Evolutionary conservation across 2,888 invertebrate genomes (phyloP).

Genomic region (Trichacis sp.): DNA sequence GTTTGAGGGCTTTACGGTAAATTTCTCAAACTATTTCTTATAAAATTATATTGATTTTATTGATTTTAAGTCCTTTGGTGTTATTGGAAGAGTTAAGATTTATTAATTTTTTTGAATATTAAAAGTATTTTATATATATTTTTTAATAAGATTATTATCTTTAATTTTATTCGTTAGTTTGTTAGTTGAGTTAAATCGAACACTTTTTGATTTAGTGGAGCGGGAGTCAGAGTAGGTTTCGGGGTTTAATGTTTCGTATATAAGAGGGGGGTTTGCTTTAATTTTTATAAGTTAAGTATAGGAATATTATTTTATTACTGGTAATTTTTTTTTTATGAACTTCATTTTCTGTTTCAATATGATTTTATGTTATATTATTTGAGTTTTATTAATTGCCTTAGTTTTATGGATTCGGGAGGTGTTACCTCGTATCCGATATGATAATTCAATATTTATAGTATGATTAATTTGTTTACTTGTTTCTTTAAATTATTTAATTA

Average conservation of each 20-base stretch:
- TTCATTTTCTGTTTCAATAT: conserved; percentile 20
- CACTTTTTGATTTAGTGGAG: conserved; percentile 84
- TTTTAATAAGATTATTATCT: conserved; percentile 63
- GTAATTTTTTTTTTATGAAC: conserved; percentile 39
- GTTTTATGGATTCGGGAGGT: conserved; percentile 61
- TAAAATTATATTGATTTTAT: conserved; percentile 78
- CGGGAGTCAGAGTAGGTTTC: conserved; percentile 84
- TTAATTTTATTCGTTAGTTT: conserved; percentile 69
- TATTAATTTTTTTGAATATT: conserved; percentile 70
- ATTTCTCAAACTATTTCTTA: conserved; percentile 83
- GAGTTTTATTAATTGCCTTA: conserved; percentile 66
- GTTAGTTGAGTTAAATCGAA: conserved; percentile 80
- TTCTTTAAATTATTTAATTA: conserved; percentile 59
- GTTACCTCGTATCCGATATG: conserved; percentile 81
- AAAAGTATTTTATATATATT: conserved; percentile 68
- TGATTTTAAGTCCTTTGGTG: conserved; percentile 73
- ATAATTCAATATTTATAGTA: conserved; percentile 79
- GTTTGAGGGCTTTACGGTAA: conserved; percentile 77
- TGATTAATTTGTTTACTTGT: conserved; percentile 77
- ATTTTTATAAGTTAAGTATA: conserved; percentile 75
- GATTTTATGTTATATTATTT: conserved; percentile 68
- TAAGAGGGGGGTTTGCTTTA: conserved; percentile 78
- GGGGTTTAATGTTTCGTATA: conserved; percentile 84
- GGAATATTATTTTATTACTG: conserved; percentile 49
- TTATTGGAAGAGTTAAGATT: conserved; percentile 69